Conservation (phyloP, 2,888 invertebrate species). For the Nephrotoma guestfalica region DNA sequence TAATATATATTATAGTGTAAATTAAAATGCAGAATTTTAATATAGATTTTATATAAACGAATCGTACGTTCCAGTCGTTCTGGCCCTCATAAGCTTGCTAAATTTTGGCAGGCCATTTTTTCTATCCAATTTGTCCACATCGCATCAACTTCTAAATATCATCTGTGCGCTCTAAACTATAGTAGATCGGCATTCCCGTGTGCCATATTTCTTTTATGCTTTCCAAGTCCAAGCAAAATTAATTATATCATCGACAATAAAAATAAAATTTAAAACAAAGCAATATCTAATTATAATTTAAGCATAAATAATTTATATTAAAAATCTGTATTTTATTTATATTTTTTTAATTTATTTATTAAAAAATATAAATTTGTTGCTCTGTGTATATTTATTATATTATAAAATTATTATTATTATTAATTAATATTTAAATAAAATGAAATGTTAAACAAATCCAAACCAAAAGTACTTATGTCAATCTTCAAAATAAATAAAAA, state of each 20-base stretch:
- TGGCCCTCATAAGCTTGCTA: not conserved
- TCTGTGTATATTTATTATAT: slow-evolving; percentile 1
- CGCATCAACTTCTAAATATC: not conserved
- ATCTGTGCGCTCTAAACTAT: not conserved
- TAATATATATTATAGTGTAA: not conserved
- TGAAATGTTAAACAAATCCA: not conserved
- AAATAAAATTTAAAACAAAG: not conserved
- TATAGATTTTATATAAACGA: not conserved
- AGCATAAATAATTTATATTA: not conserved
- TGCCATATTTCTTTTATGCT: not conserved
- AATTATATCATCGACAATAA: not conserved
- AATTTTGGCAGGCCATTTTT: not conserved
- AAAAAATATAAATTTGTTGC: not conserved
- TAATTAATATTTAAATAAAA: not conserved
- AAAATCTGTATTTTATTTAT: not conserved
- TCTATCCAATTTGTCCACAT: not conserved
- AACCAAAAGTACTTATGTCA: not conserved
- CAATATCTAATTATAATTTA: not conserved
- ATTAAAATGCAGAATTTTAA: not conserved
- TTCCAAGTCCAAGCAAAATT: not conserved
- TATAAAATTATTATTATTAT: slow-evolving; percentile 1
- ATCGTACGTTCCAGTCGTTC: not conserved
- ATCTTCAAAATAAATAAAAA: not conserved
- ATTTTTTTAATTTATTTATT: not conserved
- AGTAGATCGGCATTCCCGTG: not conserved